Conservation (phyloP, 1,140 invertebrate species). For the Metaphire vulgaris region DNA sequence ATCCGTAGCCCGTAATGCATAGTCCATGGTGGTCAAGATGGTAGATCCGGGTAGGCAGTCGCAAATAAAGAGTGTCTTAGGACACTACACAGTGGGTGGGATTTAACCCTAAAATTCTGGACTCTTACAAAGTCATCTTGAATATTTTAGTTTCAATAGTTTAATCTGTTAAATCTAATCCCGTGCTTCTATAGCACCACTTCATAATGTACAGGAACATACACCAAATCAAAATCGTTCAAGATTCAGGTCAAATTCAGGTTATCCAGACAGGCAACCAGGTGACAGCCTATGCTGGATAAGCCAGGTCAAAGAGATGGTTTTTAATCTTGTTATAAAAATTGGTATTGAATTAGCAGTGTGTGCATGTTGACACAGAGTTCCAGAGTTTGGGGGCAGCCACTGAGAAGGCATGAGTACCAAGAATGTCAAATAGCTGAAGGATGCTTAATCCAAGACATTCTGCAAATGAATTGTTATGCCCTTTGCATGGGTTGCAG, state of each 20-base stretch:
- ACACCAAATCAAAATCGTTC: neutral
- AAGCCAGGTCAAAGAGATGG: neutral
- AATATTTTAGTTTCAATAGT: neutral
- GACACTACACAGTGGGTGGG: too few relatives aligned
- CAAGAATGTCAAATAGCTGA: neutral
- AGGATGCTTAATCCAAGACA: too few relatives aligned
- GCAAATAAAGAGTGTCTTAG: too few relatives aligned
- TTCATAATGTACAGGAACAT: neutral
- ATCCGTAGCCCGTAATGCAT: too few relatives aligned
- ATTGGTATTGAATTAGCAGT: too few relatives aligned
- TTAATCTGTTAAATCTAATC: neutral
- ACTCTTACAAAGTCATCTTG: neutral
- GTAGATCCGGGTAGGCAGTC: too few relatives aligned
- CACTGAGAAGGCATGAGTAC: neutral
- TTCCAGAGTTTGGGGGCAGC: neutral
- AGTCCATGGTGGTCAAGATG: too few relatives aligned
- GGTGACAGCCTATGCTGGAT: neutral
- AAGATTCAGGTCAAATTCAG: neutral
- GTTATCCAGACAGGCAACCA: neutral
- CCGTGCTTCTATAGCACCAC: neutral
- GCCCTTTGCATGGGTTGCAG: neutral
- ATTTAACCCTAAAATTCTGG: neutral
- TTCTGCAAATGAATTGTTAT: too few relatives aligned
- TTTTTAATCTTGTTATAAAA: neutral
- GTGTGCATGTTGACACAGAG: neutral